These are phyloP conservation scores for Parasteatoda tepidariorum DNA, from an alignment of 1,140 invertebrate species.

Conservation along the genomic window DNA sequence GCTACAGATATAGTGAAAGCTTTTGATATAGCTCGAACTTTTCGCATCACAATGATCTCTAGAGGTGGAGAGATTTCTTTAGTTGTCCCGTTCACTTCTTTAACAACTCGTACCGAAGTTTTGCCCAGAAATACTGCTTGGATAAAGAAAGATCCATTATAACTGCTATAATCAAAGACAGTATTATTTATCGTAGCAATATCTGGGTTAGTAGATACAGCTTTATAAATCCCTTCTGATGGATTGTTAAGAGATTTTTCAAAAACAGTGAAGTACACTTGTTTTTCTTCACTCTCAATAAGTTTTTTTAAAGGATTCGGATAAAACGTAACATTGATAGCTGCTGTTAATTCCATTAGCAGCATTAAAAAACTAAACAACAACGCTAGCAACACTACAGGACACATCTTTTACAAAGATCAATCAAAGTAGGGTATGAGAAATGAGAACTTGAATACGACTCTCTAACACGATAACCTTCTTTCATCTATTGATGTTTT, in stretches of 20 bases:
- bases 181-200: slow-evolving; percentile 45
- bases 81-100: slow-evolving; percentile 23
- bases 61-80: slow-evolving; percentile 28
- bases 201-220: slow-evolving; percentile 27
- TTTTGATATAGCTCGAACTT: slow-evolving; percentile 32
- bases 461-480: background rate
- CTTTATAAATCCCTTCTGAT: slow-evolving; percentile 17
- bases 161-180: slow-evolving; percentile 7
- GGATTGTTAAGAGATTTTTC: background rate
- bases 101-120: slow-evolving; percentile 66
- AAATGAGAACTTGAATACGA: background rate
- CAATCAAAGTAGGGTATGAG: background rate
- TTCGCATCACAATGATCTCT: slow-evolving; percentile 50
- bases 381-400: slow-evolving; percentile 58
- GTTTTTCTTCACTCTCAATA: slow-evolving; percentile 29
- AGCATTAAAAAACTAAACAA: slow-evolving; percentile 59
- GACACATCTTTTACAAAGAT: slow-evolving; percentile 55
- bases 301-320: slow-evolving; percentile 37
- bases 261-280: slow-evolving; percentile 38
- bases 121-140: slow-evolving; percentile 76
- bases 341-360: slow-evolving; percentile 57
- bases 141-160: slow-evolving; percentile 69
- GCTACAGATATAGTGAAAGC: slow-evolving; percentile 74
- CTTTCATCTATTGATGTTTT: background rate
- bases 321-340: slow-evolving; percentile 59